Evolutionary conservation across 2,888 invertebrate species (phyloP).

Genomic region (Drosophila percnosoma): DNA sequence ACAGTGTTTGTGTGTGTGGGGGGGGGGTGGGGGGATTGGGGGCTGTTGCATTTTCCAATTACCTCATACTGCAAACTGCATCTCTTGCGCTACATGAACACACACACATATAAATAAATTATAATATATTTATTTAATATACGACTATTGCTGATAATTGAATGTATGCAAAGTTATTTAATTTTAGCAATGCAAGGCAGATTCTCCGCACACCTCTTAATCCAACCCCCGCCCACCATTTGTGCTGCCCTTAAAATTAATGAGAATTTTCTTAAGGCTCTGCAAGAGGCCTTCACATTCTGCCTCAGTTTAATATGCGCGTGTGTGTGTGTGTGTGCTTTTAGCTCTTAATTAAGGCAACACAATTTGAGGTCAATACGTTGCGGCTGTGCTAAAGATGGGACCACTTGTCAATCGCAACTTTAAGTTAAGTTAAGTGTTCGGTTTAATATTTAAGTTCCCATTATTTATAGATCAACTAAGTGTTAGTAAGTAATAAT

Average conservation of each 20-base stretch:
- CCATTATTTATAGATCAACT: background rate
- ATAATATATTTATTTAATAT: conserved; percentile 10
- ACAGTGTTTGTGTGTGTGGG: too few species aligned
- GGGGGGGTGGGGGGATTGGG: background rate
- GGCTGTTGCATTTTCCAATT: conserved; percentile 63
- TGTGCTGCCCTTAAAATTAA: conserved; percentile 48
- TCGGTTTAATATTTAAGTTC: background rate
- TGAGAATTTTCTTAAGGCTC: conserved; percentile 54
- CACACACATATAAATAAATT: conserved; percentile 7
- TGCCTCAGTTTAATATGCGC: conserved; percentile 9
- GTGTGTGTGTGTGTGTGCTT: background rate
- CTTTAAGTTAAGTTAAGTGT: background rate
- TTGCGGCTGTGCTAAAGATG: conserved; percentile 20
- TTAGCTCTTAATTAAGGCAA: conserved; percentile 61
- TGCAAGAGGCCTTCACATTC: conserved; percentile 42
- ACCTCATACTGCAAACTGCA: conserved; percentile 72
- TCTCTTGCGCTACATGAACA: conserved; percentile 41
- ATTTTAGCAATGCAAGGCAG: conserved; percentile 34
- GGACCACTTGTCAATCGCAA: background rate
- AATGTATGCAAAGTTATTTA: conserved; percentile 60
- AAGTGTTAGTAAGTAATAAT: background rate
- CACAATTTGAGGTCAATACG: conserved; percentile 59
- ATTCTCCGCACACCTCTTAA: background rate
- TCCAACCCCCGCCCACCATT: conserved; percentile 7
- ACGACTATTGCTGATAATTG: conserved; percentile 67